phyloP scores from a whole-genome alignment of 1,140 invertebrate species.

The Anoplolepis gracilipes region DNA sequence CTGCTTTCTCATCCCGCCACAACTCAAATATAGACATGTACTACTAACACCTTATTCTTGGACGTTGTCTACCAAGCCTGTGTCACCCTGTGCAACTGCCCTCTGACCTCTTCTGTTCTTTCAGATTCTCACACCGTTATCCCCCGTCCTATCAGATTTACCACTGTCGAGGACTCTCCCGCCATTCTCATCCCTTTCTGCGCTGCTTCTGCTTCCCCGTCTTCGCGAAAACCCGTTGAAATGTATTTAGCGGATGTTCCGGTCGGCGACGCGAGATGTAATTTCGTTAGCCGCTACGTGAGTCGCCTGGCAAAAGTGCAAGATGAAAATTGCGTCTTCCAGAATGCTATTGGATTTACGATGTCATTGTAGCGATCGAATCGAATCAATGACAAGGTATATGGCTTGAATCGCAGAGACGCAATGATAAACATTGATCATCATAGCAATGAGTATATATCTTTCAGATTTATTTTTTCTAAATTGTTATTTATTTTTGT shows the following conservation, averaged over 20 bases:
- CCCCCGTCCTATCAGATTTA: conserved; percentile 51
- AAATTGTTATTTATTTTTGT: not conserved
- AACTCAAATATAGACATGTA: conserved; percentile 67
- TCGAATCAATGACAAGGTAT: conserved; percentile 49
- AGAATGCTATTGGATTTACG: conserved; percentile 67
- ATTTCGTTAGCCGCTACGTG: conserved; percentile 72
- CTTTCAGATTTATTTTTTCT: not conserved
- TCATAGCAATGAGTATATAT: not conserved
- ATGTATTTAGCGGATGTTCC: conserved; percentile 72
- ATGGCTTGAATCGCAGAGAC: not conserved
- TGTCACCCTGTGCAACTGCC: not conserved
- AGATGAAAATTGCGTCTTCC: conserved; percentile 61
- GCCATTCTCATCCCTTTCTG: not conserved
- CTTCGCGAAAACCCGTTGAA: conserved; percentile 65
- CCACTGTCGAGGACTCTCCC: conserved; percentile 12
- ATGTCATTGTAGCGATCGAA: conserved; percentile 58
- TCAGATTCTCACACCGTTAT: conserved; percentile 6
- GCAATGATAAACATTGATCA: conserved; percentile 19
- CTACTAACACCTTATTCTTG: conserved; percentile 65
- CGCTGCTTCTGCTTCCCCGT: not conserved
- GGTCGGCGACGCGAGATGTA: conserved; percentile 71
- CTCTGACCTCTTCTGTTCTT: conserved; percentile 2
- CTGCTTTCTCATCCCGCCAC: conserved; percentile 38
- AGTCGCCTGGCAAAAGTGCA: conserved; percentile 71
- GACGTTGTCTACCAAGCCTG: conserved; percentile 33